Conservation (phyloP, 2,888 invertebrate genomes). For the Punctoribates punctum region DNA sequence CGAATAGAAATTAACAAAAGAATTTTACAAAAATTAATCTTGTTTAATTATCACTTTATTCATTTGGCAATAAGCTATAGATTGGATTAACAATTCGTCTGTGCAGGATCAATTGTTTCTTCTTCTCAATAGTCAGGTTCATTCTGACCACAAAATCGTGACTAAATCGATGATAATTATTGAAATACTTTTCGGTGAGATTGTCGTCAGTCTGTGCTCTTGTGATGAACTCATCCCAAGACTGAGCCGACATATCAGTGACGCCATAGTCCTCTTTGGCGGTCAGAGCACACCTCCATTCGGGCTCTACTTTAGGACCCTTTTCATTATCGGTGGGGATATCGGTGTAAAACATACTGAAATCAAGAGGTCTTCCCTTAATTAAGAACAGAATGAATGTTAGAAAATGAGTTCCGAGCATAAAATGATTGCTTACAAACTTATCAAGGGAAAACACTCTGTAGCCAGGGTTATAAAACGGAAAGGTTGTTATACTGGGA, state of each 20-base stretch:
- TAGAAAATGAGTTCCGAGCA: no score
- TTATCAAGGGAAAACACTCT: neutral
- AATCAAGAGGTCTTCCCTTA: conserved; percentile 30
- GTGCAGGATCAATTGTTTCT: neutral
- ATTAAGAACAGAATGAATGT: neutral
- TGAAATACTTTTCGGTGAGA: conserved; percentile 3
- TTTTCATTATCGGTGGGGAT: neutral
- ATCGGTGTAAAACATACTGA: conserved; percentile 18
- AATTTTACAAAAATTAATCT: no score
- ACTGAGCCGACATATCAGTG: neutral
- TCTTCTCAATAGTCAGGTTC: neutral
- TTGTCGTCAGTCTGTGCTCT: conserved; percentile 18
- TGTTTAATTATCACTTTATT: no score
- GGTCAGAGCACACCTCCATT: conserved; percentile 4
- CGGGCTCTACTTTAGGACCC: neutral
- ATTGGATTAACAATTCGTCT: neutral
- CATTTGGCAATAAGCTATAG: neutral
- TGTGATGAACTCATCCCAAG: conserved; percentile 33
- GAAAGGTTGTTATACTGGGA: neutral
- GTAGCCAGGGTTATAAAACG: neutral
- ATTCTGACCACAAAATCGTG: neutral
- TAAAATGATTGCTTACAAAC: neutral
- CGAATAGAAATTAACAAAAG: no score
- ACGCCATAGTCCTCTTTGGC: conserved; percentile 26
- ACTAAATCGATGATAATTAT: conserved; percentile 29